Conservation (phyloP, 64 coral and sea anemone genomes). For the Exaiptasia diaphana region DNA sequence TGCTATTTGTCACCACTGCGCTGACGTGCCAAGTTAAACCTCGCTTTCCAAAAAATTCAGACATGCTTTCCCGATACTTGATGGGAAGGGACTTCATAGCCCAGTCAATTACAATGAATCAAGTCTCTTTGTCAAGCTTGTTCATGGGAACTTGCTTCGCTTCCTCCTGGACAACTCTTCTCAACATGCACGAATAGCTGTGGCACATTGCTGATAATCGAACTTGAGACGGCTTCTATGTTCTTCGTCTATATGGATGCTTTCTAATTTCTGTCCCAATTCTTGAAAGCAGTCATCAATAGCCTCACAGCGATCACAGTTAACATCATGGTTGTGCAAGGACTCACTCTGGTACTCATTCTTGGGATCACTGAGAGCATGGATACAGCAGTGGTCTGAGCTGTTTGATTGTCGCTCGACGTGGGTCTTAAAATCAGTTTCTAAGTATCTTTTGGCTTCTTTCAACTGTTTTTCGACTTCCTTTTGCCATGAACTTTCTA, state of each 20-base stretch:
- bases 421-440: not conserved
- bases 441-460: not conserved
- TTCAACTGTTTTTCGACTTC: not conserved
- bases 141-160: slow-evolving; percentile 11
- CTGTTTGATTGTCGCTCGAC: not conserved
- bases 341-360: slow-evolving; percentile 2
- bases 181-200: slow-evolving; percentile 2
- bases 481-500: slow-evolving; percentile 12
- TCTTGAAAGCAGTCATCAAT: not conserved
- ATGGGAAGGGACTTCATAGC: slow-evolving; percentile 7
- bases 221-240: slow-evolving; percentile 1
- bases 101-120: slow-evolving; percentile 15
- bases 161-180: slow-evolving; percentile 9
- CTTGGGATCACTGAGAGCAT: slow-evolving; percentile 15
- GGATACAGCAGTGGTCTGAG: slow-evolving; percentile 5
- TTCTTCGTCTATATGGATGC: not conserved
- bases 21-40: slow-evolving; percentile 45
- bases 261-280: not conserved
- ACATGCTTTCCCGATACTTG: not conserved
- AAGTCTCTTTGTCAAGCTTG: slow-evolving; percentile 3
- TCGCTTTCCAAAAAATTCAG: slow-evolving; percentile 8
- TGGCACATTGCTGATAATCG: slow-evolving; percentile 2
- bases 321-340: not conserved
- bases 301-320: slow-evolving; percentile 1
- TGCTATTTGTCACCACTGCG: slow-evolving; percentile 34